phyloP scores from a whole-genome alignment of 2,888 invertebrate species.

The Nomada lathburiana region DNA sequence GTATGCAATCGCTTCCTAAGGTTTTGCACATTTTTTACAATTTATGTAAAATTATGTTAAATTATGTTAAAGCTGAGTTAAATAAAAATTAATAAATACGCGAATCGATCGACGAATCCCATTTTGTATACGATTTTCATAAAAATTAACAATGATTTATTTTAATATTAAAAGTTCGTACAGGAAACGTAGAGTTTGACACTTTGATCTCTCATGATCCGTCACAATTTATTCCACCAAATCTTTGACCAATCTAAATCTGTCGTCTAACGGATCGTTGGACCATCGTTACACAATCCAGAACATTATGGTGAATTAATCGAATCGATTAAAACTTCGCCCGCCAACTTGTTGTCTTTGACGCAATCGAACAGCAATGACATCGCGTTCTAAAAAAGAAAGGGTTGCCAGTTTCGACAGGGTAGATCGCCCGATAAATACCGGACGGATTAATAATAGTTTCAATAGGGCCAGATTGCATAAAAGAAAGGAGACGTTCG shows the following conservation, averaged over 20 bases:
- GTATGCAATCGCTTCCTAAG: too few relatives aligned
- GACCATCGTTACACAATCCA: constrained; percentile 23
- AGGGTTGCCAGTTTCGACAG: constrained; percentile 27
- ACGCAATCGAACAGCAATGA: constrained; percentile 5
- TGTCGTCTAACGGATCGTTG: constrained; percentile 1
- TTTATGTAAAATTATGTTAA: too few relatives aligned
- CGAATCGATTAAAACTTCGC: constrained; percentile 1
- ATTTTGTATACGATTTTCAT: too few relatives aligned
- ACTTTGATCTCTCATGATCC: background rate
- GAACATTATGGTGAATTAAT: constrained; percentile 26
- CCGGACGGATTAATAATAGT: constrained; percentile 29
- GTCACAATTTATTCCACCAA: background rate
- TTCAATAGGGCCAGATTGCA: background rate
- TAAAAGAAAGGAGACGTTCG: background rate
- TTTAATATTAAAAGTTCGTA: too few relatives aligned
- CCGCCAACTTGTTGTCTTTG: too few relatives aligned
- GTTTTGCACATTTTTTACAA: too few relatives aligned
- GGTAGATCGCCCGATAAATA: constrained; percentile 30
- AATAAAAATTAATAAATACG: too few relatives aligned
- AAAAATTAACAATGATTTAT: too few relatives aligned
- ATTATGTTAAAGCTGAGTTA: too few relatives aligned
- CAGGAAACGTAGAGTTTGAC: background rate
- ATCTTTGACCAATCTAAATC: background rate
- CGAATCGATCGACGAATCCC: too few relatives aligned
- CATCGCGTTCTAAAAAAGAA: constrained; percentile 10